Evolutionary conservation across 2,797 vertebrate genomes (phyloP).

Genomic region (Scolopax bukidnonensis): DNA sequence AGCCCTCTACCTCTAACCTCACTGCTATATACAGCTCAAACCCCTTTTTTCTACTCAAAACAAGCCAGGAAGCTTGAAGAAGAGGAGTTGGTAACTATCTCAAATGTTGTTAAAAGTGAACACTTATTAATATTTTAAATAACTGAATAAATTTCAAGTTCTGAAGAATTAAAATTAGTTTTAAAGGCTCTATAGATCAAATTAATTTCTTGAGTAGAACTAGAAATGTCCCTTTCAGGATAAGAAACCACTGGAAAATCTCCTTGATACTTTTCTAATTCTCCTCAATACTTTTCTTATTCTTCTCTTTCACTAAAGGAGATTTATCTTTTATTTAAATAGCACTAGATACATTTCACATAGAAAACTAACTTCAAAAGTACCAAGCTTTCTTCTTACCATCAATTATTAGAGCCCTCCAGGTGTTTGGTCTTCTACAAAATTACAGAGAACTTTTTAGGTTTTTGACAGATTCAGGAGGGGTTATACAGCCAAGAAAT

Average conservation of each 20-base stretch:
- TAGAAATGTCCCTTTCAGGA: conserved; percentile 1
- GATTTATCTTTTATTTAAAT: conserved; percentile 47
- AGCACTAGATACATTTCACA: conserved; percentile 23
- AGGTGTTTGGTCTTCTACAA: conserved; percentile 31
- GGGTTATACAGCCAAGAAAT: conserved; percentile 47
- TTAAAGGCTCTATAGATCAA: conserved; percentile 33
- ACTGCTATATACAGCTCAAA: not conserved
- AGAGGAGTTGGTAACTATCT: not conserved
- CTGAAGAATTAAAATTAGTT: conserved; percentile 43
- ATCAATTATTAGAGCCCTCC: conserved; percentile 54
- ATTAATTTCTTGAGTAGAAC: conserved; percentile 21
- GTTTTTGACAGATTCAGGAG: conserved; percentile 37
- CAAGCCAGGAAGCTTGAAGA: not conserved
- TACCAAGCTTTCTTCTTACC: conserved; percentile 5
- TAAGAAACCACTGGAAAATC: conserved; percentile 23
- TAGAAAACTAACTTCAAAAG: conserved; percentile 58
- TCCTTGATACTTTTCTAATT: conserved; percentile 38
- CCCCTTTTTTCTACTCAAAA: not conserved
- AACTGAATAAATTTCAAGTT: not conserved
- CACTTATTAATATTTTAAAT: conserved; percentile 32
- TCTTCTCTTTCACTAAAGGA: conserved; percentile 18
- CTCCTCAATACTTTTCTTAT: conserved; percentile 29
- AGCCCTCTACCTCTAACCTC: not conserved
- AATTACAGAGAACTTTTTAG: conserved; percentile 34
- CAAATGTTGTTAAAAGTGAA: conserved; percentile 23